A percentile compares a stretch with the other conserved stretches of the same genome.
Conservation (phyloP, 2,113 vertebrate genomes). For the Varanus komodoensis region DNA sequence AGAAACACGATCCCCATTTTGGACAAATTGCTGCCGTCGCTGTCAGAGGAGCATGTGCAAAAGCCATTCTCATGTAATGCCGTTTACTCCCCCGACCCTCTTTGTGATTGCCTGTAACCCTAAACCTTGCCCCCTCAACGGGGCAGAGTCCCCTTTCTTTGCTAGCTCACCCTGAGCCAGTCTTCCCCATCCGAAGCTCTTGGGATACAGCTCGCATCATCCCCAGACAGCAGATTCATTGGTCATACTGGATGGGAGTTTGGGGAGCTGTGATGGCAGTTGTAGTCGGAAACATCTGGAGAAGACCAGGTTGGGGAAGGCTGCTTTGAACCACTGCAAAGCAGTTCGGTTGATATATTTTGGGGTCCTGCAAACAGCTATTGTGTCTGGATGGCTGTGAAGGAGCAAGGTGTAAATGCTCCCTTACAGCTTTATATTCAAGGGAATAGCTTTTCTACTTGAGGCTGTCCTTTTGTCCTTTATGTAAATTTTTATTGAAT, state of each 20-base stretch:
- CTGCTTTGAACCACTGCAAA: neutral
- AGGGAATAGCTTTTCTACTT: neutral
- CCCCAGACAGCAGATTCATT: neutral
- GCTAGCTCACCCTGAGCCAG: neutral
- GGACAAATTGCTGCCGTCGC: constrained; percentile 13
- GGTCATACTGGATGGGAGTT: neutral
- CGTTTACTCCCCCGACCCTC: neutral
- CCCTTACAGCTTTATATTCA: neutral
- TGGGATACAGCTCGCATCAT: neutral
- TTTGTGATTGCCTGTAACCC: neutral
- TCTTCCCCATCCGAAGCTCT: neutral
- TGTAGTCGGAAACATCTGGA: neutral
- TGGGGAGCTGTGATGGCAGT: neutral
- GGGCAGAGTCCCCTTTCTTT: neutral
- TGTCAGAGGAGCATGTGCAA: constrained; percentile 19
- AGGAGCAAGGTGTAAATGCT: neutral
- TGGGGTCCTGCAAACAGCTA: neutral
- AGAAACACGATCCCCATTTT: constrained; percentile 5
- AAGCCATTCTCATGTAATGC: constrained; percentile 25
- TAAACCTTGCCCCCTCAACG: neutral
- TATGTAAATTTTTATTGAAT: too few relatives aligned
- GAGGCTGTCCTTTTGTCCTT: too few relatives aligned
- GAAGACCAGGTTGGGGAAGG: neutral
- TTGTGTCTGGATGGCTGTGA: neutral
- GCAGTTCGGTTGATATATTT: neutral